Conservation (phyloP, 2,113 vertebrate genomes). For the Perognathus longimembris region DNA sequence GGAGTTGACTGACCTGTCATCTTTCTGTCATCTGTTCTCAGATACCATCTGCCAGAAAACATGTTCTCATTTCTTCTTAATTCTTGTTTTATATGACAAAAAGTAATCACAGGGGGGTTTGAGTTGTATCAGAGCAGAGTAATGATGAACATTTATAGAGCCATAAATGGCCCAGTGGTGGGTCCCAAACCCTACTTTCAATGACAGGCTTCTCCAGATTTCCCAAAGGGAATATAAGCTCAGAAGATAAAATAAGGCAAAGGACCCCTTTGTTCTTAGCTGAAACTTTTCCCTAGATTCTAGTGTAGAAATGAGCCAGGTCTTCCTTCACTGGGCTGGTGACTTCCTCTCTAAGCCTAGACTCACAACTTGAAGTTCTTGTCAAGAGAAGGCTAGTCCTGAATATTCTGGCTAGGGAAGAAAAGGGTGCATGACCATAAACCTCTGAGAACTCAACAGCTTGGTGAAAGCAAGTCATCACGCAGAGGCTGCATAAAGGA, state of each 20-base stretch:
- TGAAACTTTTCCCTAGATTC: not conserved
- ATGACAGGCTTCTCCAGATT: not conserved
- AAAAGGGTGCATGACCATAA: not conserved
- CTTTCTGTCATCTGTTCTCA: conserved; percentile 73
- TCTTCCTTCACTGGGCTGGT: not conserved
- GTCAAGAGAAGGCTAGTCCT: not conserved
- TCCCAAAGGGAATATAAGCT: not conserved
- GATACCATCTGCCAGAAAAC: conserved; percentile 78
- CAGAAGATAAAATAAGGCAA: not conserved
- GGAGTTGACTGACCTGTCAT: conserved; percentile 79
- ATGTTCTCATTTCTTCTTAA: conserved; percentile 44
- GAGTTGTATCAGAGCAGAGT: not conserved
- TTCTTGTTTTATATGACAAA: conserved; percentile 47
- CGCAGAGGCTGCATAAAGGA: not conserved
- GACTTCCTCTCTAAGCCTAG: not conserved
- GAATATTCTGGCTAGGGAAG: not conserved
- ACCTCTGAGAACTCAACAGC: not conserved
- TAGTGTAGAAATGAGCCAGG: not conserved
- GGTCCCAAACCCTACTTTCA: not conserved
- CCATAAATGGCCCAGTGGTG: not conserved
- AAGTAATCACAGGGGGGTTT: conserved; percentile 16
- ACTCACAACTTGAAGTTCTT: not conserved
- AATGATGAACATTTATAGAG: conserved; percentile 7
- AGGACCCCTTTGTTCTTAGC: not conserved
- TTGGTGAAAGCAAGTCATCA: not conserved